Percentiles rank a stretch among this genome's conserved stretches.
Conservation (phyloP, 2,797 vertebrate genomes). For the Eleutherodactylus coqui region DNA sequence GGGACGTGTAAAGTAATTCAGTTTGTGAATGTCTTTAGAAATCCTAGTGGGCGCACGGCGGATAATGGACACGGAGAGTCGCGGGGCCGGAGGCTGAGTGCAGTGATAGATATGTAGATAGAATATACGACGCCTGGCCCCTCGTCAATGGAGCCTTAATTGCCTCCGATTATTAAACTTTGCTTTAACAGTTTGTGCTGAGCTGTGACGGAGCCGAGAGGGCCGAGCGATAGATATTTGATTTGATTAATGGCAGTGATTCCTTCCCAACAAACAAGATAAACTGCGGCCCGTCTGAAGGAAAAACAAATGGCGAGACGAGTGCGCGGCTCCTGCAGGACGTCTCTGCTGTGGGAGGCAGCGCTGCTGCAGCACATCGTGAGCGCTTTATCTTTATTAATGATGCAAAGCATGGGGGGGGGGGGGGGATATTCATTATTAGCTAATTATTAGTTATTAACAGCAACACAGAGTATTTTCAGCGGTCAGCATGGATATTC, state of each 20-base stretch:
- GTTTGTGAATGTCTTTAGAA: slow-evolving; percentile 44
- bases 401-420: too few relatives aligned
- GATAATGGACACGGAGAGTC: neutral
- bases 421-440: too few relatives aligned
- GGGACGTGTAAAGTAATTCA: slow-evolving; percentile 31
- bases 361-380: neutral
- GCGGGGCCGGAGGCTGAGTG: slow-evolving; percentile 6
- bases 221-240: slow-evolving; percentile 8
- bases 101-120: neutral
- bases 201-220: slow-evolving; percentile 25
- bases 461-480: neutral
- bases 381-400: too few relatives aligned
- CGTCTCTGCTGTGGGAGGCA: neutral
- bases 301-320: neutral
- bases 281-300: neutral
- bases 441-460: too few relatives aligned
- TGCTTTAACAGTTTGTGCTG: slow-evolving; percentile 46
- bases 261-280: slow-evolving; percentile 36
- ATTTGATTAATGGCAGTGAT: slow-evolving; percentile 39
- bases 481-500: too few relatives aligned
- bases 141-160: slow-evolving; percentile 44
- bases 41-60: neutral
- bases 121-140: neutral
- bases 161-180: slow-evolving; percentile 49
- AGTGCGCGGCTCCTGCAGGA: neutral